Percentiles rank a stretch among this genome's conserved stretches.
These are phyloP conservation scores for Serripes groenlandicus DNA, from an alignment of 2,888 invertebrate genomes.

Conservation along the genomic window DNA sequence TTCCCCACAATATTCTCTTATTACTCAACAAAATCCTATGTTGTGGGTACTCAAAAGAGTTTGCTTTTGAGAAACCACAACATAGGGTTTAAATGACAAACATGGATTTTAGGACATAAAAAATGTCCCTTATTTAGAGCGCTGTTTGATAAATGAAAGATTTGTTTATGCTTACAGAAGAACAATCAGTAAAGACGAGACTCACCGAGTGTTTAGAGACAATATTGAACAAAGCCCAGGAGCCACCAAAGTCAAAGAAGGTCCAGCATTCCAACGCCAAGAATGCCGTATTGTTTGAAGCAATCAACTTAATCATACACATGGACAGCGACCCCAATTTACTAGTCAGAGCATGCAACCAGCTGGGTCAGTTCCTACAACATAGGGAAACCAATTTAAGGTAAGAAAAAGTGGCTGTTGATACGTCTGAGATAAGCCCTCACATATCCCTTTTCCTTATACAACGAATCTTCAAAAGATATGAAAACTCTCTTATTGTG, in stretches of 20 bases:
- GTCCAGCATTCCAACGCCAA: constrained; percentile 99
- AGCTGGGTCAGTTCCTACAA: constrained; percentile 98
- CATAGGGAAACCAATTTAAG: constrained; percentile 98
- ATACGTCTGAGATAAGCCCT: neutral
- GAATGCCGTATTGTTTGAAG: constrained; percentile 99
- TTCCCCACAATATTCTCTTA: too few relatives aligned
- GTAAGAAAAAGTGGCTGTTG: constrained; percentile 73
- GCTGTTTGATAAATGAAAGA: too few relatives aligned
- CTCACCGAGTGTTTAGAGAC: constrained; percentile 99
- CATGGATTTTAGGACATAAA: too few relatives aligned
- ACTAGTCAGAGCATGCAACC: constrained; percentile 98
- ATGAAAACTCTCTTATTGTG: too few relatives aligned
- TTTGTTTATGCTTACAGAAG: too few relatives aligned
- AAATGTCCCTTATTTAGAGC: too few relatives aligned
- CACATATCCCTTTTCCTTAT: too few relatives aligned
- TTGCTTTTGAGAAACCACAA: too few relatives aligned
- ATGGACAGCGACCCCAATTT: constrained; percentile 99
- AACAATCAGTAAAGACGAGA: constrained; percentile 98
- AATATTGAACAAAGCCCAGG: constrained; percentile 99
- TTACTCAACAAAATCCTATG: too few relatives aligned
- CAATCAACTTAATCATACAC: constrained; percentile 99
- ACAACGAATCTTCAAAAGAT: too few relatives aligned
- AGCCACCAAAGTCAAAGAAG: constrained; percentile 99
- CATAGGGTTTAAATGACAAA: too few relatives aligned
- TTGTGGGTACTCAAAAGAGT: too few relatives aligned